Conservation (phyloP, 2,797 vertebrate genomes). For the Epinephelus malabaricus region DNA sequence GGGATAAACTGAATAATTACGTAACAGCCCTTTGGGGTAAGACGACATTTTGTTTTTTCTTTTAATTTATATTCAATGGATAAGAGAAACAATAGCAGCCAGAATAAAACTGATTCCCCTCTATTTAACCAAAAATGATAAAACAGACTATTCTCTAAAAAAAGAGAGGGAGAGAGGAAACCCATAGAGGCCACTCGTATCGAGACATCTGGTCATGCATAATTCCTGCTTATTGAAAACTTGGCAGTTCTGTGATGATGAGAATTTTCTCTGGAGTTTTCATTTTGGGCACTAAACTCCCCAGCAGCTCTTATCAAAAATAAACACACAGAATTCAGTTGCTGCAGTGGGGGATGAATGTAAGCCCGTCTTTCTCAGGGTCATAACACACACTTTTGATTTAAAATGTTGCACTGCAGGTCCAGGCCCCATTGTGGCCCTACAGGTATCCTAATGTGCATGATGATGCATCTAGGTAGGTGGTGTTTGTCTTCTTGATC, state of each 20-base stretch:
- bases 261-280: slow-evolving; percentile 78
- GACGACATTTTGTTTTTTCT: slow-evolving; percentile 26
- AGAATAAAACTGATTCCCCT: slow-evolving; percentile 39
- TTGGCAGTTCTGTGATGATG: slow-evolving; percentile 75
- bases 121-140: slow-evolving; percentile 59
- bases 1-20: slow-evolving; percentile 4
- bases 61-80: slow-evolving; percentile 56
- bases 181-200: slow-evolving; percentile 67
- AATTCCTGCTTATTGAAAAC: slow-evolving; percentile 84
- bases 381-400: slow-evolving; percentile 36
- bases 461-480: background rate
- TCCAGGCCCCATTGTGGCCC: slow-evolving; percentile 3
- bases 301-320: slow-evolving; percentile 78
- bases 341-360: slow-evolving; percentile 33
- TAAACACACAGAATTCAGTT: slow-evolving; percentile 67
- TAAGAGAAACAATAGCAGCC: slow-evolving; percentile 59
- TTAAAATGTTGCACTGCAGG: slow-evolving; percentile 32
- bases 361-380: slow-evolving; percentile 46
- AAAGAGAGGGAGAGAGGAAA: slow-evolving; percentile 8
- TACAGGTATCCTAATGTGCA: slow-evolving; percentile 27
- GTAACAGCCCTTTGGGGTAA: slow-evolving; percentile 28
- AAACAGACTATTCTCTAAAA: slow-evolving; percentile 51
- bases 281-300: slow-evolving; percentile 75
- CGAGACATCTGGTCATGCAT: slow-evolving; percentile 84
- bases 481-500: background rate